phyloP scores from a whole-genome alignment of 2,113 vertebrate genomes.

The Erythrocercus mccallii region DNA sequence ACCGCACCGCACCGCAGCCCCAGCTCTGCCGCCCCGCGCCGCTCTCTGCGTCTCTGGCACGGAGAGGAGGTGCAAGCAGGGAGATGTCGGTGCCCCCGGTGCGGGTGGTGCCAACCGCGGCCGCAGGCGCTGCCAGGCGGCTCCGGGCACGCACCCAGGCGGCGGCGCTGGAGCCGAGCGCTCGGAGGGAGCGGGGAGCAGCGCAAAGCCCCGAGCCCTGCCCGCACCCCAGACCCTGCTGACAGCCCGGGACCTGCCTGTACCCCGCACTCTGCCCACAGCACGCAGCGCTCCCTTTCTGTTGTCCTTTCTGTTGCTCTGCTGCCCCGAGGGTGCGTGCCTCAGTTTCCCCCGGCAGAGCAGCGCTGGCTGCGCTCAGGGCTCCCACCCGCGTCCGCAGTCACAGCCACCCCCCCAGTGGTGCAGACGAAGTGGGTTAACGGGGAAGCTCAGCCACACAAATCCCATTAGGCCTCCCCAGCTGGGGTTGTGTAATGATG shows the following conservation, averaged over 20 bases:
- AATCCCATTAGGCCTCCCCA: constrained; percentile 47
- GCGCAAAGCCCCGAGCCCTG: background rate
- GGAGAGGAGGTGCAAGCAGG: accelerated
- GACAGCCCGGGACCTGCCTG: background rate
- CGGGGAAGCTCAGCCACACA: constrained; percentile 16
- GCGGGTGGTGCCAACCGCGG: background rate
- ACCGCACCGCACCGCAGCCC: accelerated
- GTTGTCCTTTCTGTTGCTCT: accelerated
- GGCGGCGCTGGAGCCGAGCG: background rate
- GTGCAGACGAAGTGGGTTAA: constrained; percentile 17
- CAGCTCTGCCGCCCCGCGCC: background rate
- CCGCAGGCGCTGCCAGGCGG: background rate
- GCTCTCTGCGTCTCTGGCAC: background rate
- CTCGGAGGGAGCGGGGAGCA: background rate
- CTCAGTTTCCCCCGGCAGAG: background rate
- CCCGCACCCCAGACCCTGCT: background rate
- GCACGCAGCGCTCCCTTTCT: accelerated
- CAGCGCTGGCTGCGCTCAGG: background rate
- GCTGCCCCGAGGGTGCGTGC: accelerated
- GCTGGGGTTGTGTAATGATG: background rate
- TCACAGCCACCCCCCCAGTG: accelerated
- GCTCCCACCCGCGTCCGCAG: background rate
- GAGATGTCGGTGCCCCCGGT: background rate
- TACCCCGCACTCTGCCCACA: background rate
- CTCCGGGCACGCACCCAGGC: background rate